Conservation (phyloP, 2,113 vertebrate species). For the Toxostoma redivivum region DNA sequence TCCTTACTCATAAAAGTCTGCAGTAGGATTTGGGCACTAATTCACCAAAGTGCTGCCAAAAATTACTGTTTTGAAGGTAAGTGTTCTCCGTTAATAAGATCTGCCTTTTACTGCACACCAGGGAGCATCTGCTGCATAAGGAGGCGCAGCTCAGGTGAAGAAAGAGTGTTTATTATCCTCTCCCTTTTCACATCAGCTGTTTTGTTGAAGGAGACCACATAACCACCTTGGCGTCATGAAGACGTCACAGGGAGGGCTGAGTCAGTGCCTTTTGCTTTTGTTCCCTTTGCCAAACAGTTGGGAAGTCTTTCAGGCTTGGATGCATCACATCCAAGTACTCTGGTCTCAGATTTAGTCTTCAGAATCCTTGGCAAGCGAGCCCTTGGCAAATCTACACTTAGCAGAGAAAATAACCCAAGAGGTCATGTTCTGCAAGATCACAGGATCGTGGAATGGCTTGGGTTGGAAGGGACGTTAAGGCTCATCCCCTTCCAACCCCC, state of each 20-base stretch:
- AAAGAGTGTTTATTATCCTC: background rate
- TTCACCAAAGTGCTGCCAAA: background rate
- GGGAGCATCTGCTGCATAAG: background rate
- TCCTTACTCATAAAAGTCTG: background rate
- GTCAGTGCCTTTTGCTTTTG: background rate
- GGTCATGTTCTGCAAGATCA: background rate
- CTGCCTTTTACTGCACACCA: background rate
- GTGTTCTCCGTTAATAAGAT: background rate
- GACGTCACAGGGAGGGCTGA: background rate
- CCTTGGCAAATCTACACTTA: background rate
- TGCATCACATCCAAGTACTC: background rate
- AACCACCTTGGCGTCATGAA: background rate
- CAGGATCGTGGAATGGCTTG: background rate
- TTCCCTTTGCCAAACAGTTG: background rate
- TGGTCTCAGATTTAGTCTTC: background rate
- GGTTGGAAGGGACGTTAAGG: background rate
- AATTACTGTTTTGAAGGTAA: background rate
- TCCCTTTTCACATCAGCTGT: background rate
- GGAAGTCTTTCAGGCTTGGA: background rate
- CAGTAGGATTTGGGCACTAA: background rate
- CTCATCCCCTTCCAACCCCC: background rate
- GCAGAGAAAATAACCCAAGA: background rate
- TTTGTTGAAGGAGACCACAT: background rate
- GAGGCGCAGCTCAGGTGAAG: background rate
- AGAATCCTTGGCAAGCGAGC: background rate